A percentile compares a stretch with the other conserved stretches of the same genome.
These are phyloP conservation scores for Ranitomeya variabilis DNA, from an alignment of 2,113 vertebrate genomes.

Conservation along the genomic window DNA sequence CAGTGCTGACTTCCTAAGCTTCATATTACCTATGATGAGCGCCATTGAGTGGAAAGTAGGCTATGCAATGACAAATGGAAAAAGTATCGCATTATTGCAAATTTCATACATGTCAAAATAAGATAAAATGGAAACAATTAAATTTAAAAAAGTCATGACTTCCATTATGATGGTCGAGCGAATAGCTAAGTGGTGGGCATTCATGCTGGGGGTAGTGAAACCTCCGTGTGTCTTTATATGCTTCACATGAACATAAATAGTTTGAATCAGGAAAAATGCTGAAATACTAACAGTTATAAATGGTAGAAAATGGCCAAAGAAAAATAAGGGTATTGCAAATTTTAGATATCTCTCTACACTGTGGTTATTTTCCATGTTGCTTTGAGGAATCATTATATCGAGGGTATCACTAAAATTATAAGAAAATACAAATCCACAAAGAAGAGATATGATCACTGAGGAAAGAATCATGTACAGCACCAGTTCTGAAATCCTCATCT, in stretches of 20 bases:
- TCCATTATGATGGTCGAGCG: background rate
- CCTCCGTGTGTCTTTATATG: background rate
- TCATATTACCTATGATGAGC: background rate
- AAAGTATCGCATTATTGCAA: background rate
- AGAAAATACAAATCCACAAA: background rate
- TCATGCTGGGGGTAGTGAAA: background rate
- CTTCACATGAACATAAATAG: background rate
- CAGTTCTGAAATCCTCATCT: background rate
- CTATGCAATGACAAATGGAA: background rate
- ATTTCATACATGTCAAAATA: background rate
- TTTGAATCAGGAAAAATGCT: background rate
- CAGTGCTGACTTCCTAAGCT: too few species aligned
- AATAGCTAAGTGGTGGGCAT: background rate
- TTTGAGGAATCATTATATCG: background rate
- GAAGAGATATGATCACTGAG: background rate
- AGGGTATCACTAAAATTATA: background rate
- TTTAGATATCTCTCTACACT: background rate
- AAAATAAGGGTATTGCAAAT: background rate
- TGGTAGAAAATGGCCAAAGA: background rate
- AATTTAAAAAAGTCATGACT: background rate
- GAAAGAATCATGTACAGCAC: background rate
- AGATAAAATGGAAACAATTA: background rate
- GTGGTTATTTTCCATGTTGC: background rate
- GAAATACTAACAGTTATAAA: background rate
- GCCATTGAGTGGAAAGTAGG: background rate